Evolutionary conservation across 2,797 vertebrate genomes (phyloP).

Genomic region (Danio tinwini): DNA sequence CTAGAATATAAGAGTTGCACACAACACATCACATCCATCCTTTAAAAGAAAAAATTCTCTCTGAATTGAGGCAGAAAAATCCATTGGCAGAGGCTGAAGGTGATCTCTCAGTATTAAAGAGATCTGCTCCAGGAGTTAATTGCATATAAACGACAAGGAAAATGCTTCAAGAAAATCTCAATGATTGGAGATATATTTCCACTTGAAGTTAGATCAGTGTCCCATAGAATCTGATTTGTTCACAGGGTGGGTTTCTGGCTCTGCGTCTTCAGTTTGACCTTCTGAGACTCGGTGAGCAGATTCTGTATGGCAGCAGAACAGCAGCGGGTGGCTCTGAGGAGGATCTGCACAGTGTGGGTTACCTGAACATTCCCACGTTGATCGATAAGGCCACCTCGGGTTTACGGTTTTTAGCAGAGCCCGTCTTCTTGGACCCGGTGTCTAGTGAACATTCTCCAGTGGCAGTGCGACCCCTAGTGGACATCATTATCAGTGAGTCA

Average conservation of each 20-base stretch:
- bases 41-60: not conserved
- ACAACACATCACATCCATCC: not conserved
- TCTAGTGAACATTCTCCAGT: slow-evolving; percentile 44
- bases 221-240: not conserved
- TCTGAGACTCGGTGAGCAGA: not conserved
- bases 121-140: not conserved
- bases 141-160: slow-evolving; percentile 8
- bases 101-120: not conserved
- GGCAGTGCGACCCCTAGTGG: slow-evolving; percentile 56
- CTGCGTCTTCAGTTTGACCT: not conserved
- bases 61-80: slow-evolving; percentile 9
- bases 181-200: not conserved
- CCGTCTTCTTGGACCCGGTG: slow-evolving; percentile 63
- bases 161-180: not conserved
- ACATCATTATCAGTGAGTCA: slow-evolving; percentile 2
- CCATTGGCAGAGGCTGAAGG: not conserved
- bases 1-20: not conserved
- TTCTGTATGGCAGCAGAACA: not conserved
- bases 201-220: not conserved
- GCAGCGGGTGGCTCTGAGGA: not conserved
- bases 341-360: slow-evolving; percentile 8
- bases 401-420: slow-evolving; percentile 72
- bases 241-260: not conserved
- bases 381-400: slow-evolving; percentile 83
- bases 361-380: slow-evolving; percentile 79